Evolutionary conservation across 1,140 invertebrate species (phyloP).

Genomic region (Diuraphis noxia): DNA sequence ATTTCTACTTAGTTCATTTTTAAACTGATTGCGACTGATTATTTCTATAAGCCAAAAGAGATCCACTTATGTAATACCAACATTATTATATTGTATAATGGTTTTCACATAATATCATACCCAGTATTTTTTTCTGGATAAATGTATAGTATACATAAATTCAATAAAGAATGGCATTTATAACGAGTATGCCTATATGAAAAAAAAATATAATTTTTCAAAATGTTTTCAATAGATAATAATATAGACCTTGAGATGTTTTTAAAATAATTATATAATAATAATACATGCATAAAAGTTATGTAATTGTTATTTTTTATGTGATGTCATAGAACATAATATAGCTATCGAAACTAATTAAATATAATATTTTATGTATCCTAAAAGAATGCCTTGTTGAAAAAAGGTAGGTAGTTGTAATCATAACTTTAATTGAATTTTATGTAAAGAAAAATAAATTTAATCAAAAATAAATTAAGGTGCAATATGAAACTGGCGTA

Average conservation of each 20-base stretch:
- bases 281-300: background rate
- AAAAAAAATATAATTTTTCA: background rate
- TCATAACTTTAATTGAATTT: background rate
- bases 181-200: no score
- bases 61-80: background rate
- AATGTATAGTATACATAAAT: background rate
- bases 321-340: no score
- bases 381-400: background rate
- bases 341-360: background rate
- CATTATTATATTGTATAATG: background rate
- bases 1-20: background rate
- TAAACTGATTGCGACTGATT: background rate
- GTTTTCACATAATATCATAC: background rate
- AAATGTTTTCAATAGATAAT: background rate
- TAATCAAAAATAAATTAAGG: background rate
- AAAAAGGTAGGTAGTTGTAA: background rate
- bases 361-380: background rate
- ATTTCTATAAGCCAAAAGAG: background rate
- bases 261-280: background rate
- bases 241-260: background rate
- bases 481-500: background rate
- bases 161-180: background rate
- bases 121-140: background rate
- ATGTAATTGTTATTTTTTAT: background rate
- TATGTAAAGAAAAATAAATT: background rate